Evolutionary conservation across 2,888 invertebrate genomes (phyloP), one percentile per base, ranked within the genome.

Genomic region (Scelioninae gen. 1): DNA sequence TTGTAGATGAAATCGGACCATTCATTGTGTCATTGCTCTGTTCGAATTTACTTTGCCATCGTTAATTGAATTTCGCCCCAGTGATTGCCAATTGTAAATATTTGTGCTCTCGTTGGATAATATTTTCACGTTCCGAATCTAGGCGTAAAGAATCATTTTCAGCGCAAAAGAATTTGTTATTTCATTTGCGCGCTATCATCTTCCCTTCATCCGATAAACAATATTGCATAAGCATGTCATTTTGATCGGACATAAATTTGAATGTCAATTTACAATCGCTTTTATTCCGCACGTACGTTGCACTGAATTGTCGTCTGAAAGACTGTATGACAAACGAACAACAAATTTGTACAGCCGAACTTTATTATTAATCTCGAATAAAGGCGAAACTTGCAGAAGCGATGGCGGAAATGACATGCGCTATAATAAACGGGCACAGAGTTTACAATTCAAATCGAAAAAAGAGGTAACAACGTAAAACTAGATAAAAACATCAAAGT

Each of bases 401-500:
- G 8, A 10, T 51, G 38, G 15, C 43, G 55, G 53, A 43, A 55
- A 53, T 68, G 15, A 53, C 43, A 43, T 13, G 55, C 23, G 13
- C 8, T 9, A 51, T 7, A 34, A 69, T 51, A 40, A 60, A 58
- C 51, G 63, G 56, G 23, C 16, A 11, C 63, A 53, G 71, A 56
- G 56, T 58, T 65, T 63, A 34, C 32, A 55, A 47, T 60, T 43
- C 32, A 40, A 55, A 56, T 38, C 49, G 1, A 34, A 13, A 43
- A 60, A 71, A 32, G 38, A n/a, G n/a, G 5, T 16, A 51, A 66
- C 23, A 47, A 15, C 31, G 49, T 38, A 1, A 38, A 43, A 62
- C 38, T 40, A 9, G 56, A 65, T 51, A 66, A 68, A 78, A 79
- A 62, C 69, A 71, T 83, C 65, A 75, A 79, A 83, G 69, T 75